These are phyloP conservation scores for Drosophila picticornis DNA, from an alignment of 2,888 invertebrate species.

Conservation along the genomic window DNA sequence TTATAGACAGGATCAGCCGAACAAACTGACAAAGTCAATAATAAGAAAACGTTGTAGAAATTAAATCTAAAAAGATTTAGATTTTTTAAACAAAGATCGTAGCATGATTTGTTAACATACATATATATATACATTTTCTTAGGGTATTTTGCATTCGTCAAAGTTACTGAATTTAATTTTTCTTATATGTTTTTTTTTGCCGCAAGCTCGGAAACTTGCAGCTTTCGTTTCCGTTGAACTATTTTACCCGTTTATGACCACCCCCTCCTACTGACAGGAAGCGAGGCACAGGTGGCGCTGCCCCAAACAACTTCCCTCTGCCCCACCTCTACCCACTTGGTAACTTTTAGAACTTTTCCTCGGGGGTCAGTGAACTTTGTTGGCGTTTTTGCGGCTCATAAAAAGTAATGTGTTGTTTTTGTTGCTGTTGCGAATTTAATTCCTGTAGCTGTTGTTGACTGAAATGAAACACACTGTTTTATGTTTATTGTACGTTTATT, in stretches of 20 bases:
- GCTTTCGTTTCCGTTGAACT: conserved; percentile 72
- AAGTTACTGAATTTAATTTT: not conserved
- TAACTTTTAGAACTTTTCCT: conserved; percentile 9
- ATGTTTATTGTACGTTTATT: conserved; percentile 28
- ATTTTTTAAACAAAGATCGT: too few relatives aligned
- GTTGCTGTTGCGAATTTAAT: conserved; percentile 43
- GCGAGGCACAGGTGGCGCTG: conserved; percentile 22
- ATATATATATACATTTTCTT: not conserved
- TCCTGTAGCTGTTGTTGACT: conserved; percentile 52
- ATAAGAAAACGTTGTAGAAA: not conserved
- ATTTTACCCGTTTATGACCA: conserved; percentile 35
- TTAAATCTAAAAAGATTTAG: not conserved
- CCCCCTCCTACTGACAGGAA: conserved; percentile 26
- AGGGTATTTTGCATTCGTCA: not conserved
- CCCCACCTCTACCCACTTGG: not conserved
- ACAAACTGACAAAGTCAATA: not conserved
- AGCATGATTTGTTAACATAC: not conserved
- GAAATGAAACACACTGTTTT: conserved; percentile 65
- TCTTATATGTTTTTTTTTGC: conserved; percentile 2
- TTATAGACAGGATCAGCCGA: not conserved
- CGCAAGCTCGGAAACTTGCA: conserved; percentile 51
- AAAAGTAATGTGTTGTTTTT: conserved; percentile 48
- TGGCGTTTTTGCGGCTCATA: conserved; percentile 70
- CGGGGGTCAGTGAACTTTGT: conserved; percentile 67
- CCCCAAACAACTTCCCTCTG: not conserved